Base-by-base conservation (phyloP, 2,113 vertebrate species). In the Cephalopterus ornatus region DNA sequence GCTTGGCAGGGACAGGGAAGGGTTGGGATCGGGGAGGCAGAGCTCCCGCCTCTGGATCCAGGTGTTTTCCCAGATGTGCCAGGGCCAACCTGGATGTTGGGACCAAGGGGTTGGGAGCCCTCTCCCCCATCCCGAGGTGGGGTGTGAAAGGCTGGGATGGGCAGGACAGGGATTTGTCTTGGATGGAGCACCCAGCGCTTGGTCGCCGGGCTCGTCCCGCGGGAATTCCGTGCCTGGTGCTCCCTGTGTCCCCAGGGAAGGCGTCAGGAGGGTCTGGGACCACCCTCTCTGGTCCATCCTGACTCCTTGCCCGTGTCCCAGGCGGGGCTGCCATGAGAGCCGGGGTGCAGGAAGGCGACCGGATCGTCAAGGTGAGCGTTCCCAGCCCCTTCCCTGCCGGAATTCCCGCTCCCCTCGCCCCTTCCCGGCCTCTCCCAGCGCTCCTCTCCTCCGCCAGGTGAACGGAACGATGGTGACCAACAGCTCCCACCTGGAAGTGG, bases 281-380 rank as follows among this genome's bases (percentile, higher is more conserved):
- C 2, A 1, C 0, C 28, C 56, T 44, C 21, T 28, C 17, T 3
- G 2, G 3, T 6, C 55, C 37, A 8, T 42, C 21, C 81, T 88
- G 68, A 92, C 53, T 80, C 58, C 62, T 55, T 78, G 78, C 70
- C 50, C 81, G 22, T 72, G 47, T 91, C 56, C 0, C 96, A 99
- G 99, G 99, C 47, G 99, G 99, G 12, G 99, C 99, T 11, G 99
- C 99, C 33, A 99, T 99, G 79, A 99, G 98, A 93, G 99, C 99
- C 0, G 99, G 99, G 6, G 99, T 99, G 83, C 99, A 99, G n/a
- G 99, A 99, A 70, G 99, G 99, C 4, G 99, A 99, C 94, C 95
- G 99, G 4, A 99, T 99, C 92, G 99, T 99, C 93, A 99, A 99
- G 98, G 99, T 99, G 85, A 97, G 97, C 73, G 6, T 13, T 23